These are phyloP conservation scores for Cydia splendana DNA, from an alignment of 1,140 invertebrate species.

Conservation along the genomic window DNA sequence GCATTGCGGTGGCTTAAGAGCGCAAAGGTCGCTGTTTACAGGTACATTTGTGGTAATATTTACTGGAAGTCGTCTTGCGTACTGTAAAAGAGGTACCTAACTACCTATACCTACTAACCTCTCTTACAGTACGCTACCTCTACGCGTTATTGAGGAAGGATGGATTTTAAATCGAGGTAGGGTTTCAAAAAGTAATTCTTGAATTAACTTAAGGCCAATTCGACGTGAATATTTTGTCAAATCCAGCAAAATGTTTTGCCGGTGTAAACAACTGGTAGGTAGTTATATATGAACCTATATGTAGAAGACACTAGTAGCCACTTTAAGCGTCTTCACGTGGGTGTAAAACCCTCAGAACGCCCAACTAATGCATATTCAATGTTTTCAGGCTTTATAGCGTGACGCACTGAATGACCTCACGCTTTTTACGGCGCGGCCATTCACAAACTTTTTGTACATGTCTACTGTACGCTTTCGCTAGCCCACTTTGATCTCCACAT, in stretches of 20 bases:
- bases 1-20: conserved; percentile 37
- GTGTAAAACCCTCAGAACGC: conserved; percentile 2
- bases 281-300: too few species aligned
- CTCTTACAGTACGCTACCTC: too few species aligned
- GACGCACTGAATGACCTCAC: conserved; percentile 19
- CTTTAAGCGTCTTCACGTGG: background rate
- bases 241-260: too few species aligned
- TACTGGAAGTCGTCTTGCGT: background rate
- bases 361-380: conserved; percentile 27
- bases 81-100: background rate
- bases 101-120: too few species aligned
- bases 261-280: too few species aligned
- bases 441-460: background rate
- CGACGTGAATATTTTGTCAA: too few species aligned
- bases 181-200: background rate
- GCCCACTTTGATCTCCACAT: background rate
- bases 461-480: background rate
- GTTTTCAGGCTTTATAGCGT: conserved; percentile 22
- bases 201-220: too few species aligned
- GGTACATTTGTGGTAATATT: conserved; percentile 30
- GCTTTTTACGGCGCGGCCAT: background rate
- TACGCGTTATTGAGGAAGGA: background rate
- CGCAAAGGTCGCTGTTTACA: conserved; percentile 30
- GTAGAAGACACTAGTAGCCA: too few species aligned
- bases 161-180: background rate